Evolutionary conservation across 2,113 vertebrate species (phyloP), one percentile per base, ranked within the genome.

Genomic region (Tretioscincus oriximinensis): DNA sequence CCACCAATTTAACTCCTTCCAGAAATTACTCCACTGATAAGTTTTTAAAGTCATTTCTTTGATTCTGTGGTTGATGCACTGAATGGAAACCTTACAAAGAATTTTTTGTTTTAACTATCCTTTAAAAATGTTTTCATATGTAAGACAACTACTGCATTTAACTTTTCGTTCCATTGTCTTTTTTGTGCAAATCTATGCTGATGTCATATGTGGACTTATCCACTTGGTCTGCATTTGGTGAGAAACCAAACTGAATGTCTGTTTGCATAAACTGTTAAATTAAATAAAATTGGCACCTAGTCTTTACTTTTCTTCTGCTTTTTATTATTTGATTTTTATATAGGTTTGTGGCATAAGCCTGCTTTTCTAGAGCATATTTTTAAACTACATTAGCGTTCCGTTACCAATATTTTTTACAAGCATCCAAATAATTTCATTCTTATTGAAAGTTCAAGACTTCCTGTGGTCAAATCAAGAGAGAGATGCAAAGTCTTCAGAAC

Each of bases 131-230:
- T 82, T 87, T 83, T 86, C 81, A 64, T 82, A 75, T 26, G 31
- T 18, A 69, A 64, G 49, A 81, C 67, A 24, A 9, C 65, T 78
- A 61, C 24, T 86, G 24, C 54, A 18, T 85, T 83, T 81, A 26
- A 61, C 28, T 67, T 51, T 81, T 74, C 77, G 81, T 83, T 82
- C 75, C 78, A 26, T 84, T 84, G 71, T 88, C 51, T 78, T 88
- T 81, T 88, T 83, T 88, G 64, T 86, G 5, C 83, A 68, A 72
- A 81, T 84, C 49, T 76, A 85, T 75, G 84, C n/a, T 78, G 64
- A 84, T 88, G 85, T 81, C 72, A 51, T 35, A 68, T 2, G 67
- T 89, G 82, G 41, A 92, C 90, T 65, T 80, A 92, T 73, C 80
- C 20, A 4, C 14, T 21, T 82, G 54, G 72, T 92, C 64, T 65